phyloP scores from a whole-genome alignment of 2,113 vertebrate genomes.

The Bubo scandiacus region DNA sequence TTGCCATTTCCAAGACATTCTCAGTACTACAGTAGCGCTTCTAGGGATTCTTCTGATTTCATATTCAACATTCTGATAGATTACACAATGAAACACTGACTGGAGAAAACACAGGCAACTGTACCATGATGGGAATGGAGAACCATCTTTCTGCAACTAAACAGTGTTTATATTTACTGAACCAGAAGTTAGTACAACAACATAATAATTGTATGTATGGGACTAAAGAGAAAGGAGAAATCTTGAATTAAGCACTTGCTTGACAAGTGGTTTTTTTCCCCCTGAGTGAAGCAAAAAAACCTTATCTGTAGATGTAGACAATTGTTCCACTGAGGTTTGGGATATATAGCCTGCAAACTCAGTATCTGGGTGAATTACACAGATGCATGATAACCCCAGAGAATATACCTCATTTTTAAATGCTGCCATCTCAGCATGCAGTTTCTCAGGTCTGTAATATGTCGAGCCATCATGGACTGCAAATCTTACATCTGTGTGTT shows the following conservation, averaged over 20 bases:
- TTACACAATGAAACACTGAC: neutral
- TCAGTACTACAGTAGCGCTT: neutral
- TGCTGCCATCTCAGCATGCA: slow-evolving; percentile 79
- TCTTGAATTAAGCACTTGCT: neutral
- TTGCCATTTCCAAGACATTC: neutral
- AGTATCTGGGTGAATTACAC: neutral
- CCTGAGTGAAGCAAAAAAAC: neutral
- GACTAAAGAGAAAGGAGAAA: neutral
- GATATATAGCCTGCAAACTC: neutral
- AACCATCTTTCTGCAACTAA: neutral
- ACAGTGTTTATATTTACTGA: neutral
- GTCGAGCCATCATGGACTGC: slow-evolving; percentile 53
- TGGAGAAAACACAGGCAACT: neutral
- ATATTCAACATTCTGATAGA: neutral
- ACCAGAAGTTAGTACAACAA: neutral
- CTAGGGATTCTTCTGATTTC: neutral
- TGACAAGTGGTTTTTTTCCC: neutral
- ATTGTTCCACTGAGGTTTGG: neutral
- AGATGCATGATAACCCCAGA: neutral
- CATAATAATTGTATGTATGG: no score
- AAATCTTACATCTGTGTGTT: slow-evolving; percentile 78
- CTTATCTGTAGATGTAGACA: neutral
- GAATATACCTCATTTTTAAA: slow-evolving; percentile 51
- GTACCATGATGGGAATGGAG: neutral
- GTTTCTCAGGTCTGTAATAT: slow-evolving; percentile 79